Conservation (phyloP, 2,888 invertebrate species). For the Lampropteryx suffumata region DNA sequence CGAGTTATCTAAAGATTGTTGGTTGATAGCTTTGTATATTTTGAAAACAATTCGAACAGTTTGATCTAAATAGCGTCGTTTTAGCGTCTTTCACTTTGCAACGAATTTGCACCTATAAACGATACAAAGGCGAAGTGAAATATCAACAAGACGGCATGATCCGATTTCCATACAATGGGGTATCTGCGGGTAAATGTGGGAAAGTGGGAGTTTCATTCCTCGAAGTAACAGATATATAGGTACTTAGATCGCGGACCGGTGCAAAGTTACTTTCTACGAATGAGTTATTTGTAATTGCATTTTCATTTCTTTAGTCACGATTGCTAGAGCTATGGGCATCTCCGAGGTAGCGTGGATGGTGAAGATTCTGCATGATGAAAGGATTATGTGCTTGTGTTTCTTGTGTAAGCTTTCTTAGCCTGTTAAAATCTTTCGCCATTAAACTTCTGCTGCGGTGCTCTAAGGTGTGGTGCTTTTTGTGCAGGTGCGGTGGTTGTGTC, state of each 20-base stretch:
- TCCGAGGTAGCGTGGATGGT: background rate
- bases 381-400: too few relatives aligned
- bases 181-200: slow-evolving; percentile 43
- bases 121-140: slow-evolving; percentile 29
- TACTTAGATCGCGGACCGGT: slow-evolving; percentile 19
- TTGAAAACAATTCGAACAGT: background rate
- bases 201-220: slow-evolving; percentile 32
- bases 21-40: background rate
- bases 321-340: background rate
- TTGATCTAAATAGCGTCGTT: slow-evolving; percentile 13
- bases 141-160: slow-evolving; percentile 32
- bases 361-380: too few relatives aligned
- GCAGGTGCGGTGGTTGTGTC: slow-evolving; percentile 21
- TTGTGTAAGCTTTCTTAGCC: too few relatives aligned
- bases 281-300: slow-evolving; percentile 24
- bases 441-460: too few relatives aligned
- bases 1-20: background rate
- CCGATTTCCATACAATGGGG: slow-evolving; percentile 51
- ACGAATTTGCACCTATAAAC: slow-evolving; percentile 21
- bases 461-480: slow-evolving; percentile 18
- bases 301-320: slow-evolving; percentile 22
- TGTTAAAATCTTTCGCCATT: background rate
- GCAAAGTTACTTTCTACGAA: slow-evolving; percentile 28
- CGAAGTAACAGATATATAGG: background rate
- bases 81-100: slow-evolving; percentile 16